Base-by-base conservation (phyloP, 2,888 invertebrate genomes). In the Pseudeuparius sepicola region DNA sequence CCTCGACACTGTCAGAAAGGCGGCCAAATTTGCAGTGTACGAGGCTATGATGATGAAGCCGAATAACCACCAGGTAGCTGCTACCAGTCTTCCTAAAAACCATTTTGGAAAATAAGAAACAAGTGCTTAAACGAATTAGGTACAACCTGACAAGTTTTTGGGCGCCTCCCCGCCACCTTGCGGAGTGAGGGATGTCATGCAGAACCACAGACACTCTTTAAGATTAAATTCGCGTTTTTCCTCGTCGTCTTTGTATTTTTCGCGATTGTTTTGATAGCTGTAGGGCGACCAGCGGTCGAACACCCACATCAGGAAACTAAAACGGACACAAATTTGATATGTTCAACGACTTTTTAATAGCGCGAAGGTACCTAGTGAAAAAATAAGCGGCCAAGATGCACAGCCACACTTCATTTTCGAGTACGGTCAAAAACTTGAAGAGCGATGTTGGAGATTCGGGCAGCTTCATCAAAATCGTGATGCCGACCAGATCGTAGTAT, bases 21-120 rank as follows among this genome's bases (percentile, higher is more conserved):
- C 97, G 2, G 97, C 97, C 55, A 97, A 70, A 63, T 97, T 97
- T 1, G 97, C 97, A 0, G 97, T 97, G 63, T 97, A 97, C 0
- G 94, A 94, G 3, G 97, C 97, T 56, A 97, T 96, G 46, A 97
- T 93, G 57, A 97, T 96, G 61, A 97, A 97, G 0, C 96, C 94
- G 63, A 97, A 97, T 14, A 97, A 67, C 97, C 97, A 97, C 96
- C 94, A 96, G 1, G 96, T 96, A 2, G 96, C 96, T 0, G 96
- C 96, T 0, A 97, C 82, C 7, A 97, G 66, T 31, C 96, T 73
- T 9, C 50, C 50, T 42, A 16, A 16, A 40, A 40, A 4, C 12
- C 5, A 18, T 6, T 7, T 20, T 7, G 7, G 20, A 20, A 9
- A 24, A 24, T 12, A 4, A 24, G 24, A 7, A 11, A 4, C 4